These are phyloP conservation scores for Tenrec ecaudatus DNA, from an alignment of 2,113 vertebrate genomes.

Conservation along the genomic window DNA sequence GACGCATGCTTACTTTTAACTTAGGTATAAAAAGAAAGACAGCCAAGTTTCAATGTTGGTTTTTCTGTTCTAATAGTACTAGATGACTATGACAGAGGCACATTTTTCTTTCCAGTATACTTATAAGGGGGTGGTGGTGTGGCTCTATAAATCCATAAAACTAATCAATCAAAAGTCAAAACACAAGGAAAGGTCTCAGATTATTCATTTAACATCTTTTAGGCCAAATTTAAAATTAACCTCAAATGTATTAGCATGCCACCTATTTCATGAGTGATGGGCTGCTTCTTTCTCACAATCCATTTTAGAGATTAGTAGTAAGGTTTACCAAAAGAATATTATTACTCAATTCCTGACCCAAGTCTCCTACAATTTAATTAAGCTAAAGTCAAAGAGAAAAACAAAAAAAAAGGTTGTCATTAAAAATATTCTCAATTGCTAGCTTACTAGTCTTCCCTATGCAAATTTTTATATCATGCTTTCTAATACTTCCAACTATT, in stretches of 20 bases:
- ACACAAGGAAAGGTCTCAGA: background rate
- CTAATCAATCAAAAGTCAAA: slow-evolving; percentile 38
- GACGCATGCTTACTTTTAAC: background rate
- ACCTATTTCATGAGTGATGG: background rate
- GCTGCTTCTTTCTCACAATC: background rate
- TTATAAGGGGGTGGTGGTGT: fast-evolving
- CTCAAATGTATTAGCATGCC: background rate
- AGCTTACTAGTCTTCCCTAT: background rate
- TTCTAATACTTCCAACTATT: background rate
- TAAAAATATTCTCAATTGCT: background rate
- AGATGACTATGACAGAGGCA: background rate
- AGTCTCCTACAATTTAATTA: slow-evolving; percentile 45
- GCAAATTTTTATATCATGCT: background rate
- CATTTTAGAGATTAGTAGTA: slow-evolving; percentile 11
- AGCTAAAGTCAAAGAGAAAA: slow-evolving; percentile 3
- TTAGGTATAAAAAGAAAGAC: background rate
- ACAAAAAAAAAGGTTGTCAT: background rate
- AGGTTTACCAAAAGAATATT: background rate
- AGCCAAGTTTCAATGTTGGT: background rate
- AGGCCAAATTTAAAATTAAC: slow-evolving; percentile 23
- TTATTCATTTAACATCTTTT: background rate
- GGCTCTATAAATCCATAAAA: background rate
- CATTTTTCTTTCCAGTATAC: background rate
- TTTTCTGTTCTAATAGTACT: no score
- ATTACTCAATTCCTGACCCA: slow-evolving; percentile 3